These are phyloP conservation scores for Notechis scutatus DNA, from an alignment of 2,113 vertebrate species.

Conservation along the genomic window DNA sequence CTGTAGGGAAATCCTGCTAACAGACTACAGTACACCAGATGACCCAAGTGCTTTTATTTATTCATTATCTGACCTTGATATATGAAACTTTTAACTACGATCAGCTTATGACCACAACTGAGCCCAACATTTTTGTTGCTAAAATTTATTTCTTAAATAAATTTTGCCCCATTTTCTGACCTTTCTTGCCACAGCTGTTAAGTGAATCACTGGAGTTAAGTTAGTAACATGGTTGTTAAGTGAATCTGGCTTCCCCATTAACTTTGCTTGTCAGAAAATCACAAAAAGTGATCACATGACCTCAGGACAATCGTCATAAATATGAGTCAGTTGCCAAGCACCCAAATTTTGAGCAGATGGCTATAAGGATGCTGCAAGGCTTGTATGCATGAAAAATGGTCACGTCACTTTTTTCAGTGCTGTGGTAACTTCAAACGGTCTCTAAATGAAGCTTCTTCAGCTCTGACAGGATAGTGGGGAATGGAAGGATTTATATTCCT, in stretches of 20 bases:
- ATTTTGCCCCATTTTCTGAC: too few relatives aligned
- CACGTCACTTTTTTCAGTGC: neutral
- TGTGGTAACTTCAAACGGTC: neutral
- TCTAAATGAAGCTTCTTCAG: neutral
- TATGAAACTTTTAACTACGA: neutral
- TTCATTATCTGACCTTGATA: neutral
- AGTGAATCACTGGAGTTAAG: too few relatives aligned
- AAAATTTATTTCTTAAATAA: too few relatives aligned
- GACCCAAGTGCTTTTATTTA: neutral
- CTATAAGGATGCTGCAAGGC: neutral
- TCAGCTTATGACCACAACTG: neutral
- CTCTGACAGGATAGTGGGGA: too few relatives aligned
- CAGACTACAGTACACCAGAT: neutral
- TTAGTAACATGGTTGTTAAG: too few relatives aligned
- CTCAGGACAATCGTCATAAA: neutral
- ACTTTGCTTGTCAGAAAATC: too few relatives aligned
- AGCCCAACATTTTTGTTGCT: neutral
- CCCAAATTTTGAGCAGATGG: neutral
- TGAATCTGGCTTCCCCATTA: too few relatives aligned
- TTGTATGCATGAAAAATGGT: neutral
- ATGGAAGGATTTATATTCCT: too few relatives aligned
- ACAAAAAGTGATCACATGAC: too few relatives aligned
- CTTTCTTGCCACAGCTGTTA: too few relatives aligned
- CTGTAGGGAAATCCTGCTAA: neutral
- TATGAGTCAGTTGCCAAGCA: neutral